Base-by-base conservation (phyloP, 2,797 vertebrate species). In the Tauraco hartlaubi region DNA sequence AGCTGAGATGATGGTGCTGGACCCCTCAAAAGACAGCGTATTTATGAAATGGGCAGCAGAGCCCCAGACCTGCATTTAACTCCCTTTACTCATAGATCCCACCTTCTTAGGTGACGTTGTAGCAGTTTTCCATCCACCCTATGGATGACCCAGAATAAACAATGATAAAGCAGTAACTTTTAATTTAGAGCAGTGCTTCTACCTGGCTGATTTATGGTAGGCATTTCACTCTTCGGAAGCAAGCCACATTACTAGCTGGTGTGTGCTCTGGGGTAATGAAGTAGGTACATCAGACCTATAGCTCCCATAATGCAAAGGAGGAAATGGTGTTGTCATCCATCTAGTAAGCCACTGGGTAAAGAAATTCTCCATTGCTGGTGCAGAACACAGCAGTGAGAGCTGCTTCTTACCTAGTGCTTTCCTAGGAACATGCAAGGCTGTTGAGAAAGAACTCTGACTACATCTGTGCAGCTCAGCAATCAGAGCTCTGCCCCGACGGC, bases 61-160 rank as follows among this genome's bases (percentile, higher is more conserved):
- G 31, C 58, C 55, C 68, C 61, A 71, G 41, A 62, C 17, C 44
- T 63, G 63, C 22, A 16, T n/a, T 48, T 44, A 91, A 25, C 8
- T 7, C 46, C 39, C 52, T 86, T 69, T 10, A 79, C 29, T 35
- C 78, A 55, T 5, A 74, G 63, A 61, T 44, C 37, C 56, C 54
- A 33, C 41, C 52, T 54, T 29, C 43, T 22, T 41, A 19, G 37
- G 37, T 61, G 37, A 55, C 0, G 0, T n/a, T 75, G 8, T 17
- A 62, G 28, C 54, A 48, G 52, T 75, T 73, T 51, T 59, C 67
- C 31, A 48, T n/a, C 52, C 26, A 14, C 55, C 33, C 31, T 49
- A 2, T 0, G 5, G 29, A 21, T 81, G 62, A 51, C 46, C 62
- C 81, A 81, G 66, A 84, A 88, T 68, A 84, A 88, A 78, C 29